Evolutionary conservation across 2,888 invertebrate genomes (phyloP), one percentile per base, ranked within the genome.

Genomic region (Rhagium mordax): DNA sequence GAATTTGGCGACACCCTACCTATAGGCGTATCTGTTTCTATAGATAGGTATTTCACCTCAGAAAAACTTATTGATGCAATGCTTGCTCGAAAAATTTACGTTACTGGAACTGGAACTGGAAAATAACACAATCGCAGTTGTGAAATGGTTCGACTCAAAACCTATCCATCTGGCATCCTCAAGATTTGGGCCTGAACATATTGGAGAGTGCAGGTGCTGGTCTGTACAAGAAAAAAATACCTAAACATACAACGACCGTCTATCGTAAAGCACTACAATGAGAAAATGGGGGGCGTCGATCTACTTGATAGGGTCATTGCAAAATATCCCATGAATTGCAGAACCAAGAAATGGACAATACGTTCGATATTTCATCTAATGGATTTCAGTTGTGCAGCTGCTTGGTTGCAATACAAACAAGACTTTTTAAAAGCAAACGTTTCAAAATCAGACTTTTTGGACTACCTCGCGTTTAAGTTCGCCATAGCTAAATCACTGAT

Each of bases 131-230:
- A 65, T 70, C 13, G 41, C 20, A 57, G 33, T 57, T 10, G 55
- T 62, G 27, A 74, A 73, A 70, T 73, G 64, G 72, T 69, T 65
- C 47, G 73, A 70, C 49, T 53, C 59, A n/a, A 74, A 48, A 53
- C 67, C 70, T 49, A 41, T 70, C 13, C 51, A 73, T 47, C 55
- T 73, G 57, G 69, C 65, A 16, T 73, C 66, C 10, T 70, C 73
- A 16, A 7, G 6, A 41, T 51, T 33, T 69, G 73, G 73, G 27
- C 24, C 51, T 21, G 69, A 72, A 64, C 69, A 69, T 33, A 3
- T 33, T 24, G 69, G 64, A 20, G 24, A n/a, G 21, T 73, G 70
- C 51, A 60, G n/a, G 4, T 20, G 73, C 7, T 70, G 73, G 65
- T 66, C 70, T 7, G 57, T 55, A 49, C 10, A 7, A 18, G 67